A percentile compares a stretch with the other conserved stretches of the same genome.
These are phyloP conservation scores for Anas capensis DNA, from an alignment of 2,797 vertebrate genomes.

Conservation along the genomic window DNA sequence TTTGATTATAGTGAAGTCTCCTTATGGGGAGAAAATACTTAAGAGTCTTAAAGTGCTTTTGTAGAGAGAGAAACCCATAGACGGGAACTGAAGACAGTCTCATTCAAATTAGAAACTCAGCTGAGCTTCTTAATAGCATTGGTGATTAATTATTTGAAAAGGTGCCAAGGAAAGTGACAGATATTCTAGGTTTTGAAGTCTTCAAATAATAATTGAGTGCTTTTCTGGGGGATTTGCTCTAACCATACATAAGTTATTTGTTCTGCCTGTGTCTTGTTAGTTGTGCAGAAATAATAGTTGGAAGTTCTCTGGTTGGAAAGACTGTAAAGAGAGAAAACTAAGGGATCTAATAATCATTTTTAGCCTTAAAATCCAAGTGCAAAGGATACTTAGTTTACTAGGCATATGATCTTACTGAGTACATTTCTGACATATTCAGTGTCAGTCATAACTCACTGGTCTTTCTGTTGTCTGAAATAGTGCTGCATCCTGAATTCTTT, in stretches of 20 bases:
- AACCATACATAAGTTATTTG: background rate
- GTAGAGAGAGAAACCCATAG: background rate
- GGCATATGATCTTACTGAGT: background rate
- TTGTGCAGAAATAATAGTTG: background rate
- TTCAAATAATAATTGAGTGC: background rate
- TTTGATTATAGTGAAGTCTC: background rate
- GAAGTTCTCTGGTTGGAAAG: background rate
- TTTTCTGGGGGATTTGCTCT: background rate
- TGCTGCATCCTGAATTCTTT: background rate
- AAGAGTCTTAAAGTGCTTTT: background rate
- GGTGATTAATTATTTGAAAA: background rate
- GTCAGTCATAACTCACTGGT: background rate
- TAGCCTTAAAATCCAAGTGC: background rate
- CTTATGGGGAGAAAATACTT: background rate
- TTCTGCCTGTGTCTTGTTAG: background rate
- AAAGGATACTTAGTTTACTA: background rate
- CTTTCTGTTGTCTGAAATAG: slow-evolving; percentile 7
- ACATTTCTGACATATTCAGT: background rate
- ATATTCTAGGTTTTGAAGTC: background rate
- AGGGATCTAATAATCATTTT: background rate
- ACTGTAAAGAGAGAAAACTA: background rate
- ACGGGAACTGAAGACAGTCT: background rate
- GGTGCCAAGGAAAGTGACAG: background rate
- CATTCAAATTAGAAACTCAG: background rate
- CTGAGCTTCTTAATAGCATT: background rate